phyloP scores from a whole-genome alignment of 1,140 invertebrate species.

The Drosophila guanche region DNA sequence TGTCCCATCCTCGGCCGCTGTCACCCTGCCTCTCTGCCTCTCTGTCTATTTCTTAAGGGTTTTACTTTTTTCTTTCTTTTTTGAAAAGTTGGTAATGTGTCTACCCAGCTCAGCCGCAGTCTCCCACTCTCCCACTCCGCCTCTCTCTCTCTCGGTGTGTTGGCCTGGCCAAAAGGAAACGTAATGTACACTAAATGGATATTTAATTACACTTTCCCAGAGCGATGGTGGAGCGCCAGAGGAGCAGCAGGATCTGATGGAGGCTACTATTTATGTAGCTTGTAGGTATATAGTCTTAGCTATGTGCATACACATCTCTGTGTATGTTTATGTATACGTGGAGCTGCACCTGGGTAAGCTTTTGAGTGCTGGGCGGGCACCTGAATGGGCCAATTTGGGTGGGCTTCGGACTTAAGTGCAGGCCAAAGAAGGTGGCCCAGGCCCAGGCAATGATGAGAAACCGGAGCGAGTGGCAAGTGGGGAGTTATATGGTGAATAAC shows the following conservation, averaged over 20 bases:
- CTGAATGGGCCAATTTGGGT: constrained; percentile 39
- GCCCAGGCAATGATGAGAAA: too few species aligned
- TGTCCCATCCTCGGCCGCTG: background rate
- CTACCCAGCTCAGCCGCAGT: constrained; percentile 52
- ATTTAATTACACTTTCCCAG: constrained; percentile 76
- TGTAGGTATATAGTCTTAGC: background rate
- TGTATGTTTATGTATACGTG: constrained; percentile 6
- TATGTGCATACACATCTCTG: constrained; percentile 1
- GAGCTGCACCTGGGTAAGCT: constrained; percentile 35
- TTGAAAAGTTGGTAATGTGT: constrained; percentile 63
- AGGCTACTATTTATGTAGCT: background rate
- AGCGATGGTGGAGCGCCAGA: constrained; percentile 13
- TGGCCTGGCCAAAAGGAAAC: constrained; percentile 62
- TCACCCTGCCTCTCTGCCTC: constrained; percentile 3
- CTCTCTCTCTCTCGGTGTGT: constrained; percentile 1
- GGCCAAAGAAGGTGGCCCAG: background rate
- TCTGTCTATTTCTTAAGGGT: constrained; percentile 51
- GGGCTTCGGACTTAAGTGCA: constrained; percentile 27
- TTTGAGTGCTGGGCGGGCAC: constrained; percentile 33
- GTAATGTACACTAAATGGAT: constrained; percentile 81
- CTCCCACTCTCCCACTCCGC: background rate
- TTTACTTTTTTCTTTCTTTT: constrained; percentile 20
- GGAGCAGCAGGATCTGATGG: background rate
- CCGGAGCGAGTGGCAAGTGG: too few species aligned
- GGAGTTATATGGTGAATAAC: too few species aligned